phyloP scores from a whole-genome alignment of 2,113 vertebrate species.

The Sapajus apella region DNA sequence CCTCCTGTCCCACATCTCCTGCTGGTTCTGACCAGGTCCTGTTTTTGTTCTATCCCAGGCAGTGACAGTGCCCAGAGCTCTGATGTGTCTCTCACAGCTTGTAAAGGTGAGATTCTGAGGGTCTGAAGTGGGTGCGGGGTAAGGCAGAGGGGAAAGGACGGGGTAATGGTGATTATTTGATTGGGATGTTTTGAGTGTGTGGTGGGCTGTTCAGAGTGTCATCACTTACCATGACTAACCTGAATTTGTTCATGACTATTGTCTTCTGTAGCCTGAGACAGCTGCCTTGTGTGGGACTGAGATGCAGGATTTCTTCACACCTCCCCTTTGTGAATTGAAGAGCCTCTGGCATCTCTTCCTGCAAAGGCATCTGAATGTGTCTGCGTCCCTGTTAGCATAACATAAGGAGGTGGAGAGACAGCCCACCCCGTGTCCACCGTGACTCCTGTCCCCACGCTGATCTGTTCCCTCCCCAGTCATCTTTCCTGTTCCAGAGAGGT shows the following conservation, averaged over 20 bases:
- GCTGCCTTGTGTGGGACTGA: background rate
- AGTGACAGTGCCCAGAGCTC: background rate
- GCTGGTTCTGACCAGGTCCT: background rate
- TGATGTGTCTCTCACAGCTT: fast-evolving
- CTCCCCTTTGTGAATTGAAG: background rate
- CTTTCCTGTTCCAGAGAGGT: background rate
- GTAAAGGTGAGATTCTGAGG: background rate
- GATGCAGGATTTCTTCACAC: background rate
- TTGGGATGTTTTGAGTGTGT: background rate
- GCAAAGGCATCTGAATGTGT: background rate
- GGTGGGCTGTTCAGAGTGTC: background rate
- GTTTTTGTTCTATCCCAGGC: background rate
- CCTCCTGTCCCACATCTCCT: background rate
- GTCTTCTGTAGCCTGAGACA: background rate
- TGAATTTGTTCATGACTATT: background rate
- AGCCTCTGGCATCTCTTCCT: background rate
- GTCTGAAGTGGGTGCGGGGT: fast-evolving
- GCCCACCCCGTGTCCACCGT: background rate
- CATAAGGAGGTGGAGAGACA: background rate
- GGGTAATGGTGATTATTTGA: background rate
- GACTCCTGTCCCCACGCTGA: background rate
- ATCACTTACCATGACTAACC: background rate
- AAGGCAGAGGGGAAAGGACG: no score
- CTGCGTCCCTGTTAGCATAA: background rate
- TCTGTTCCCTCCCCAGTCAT: background rate